Evolutionary conservation across 2,888 invertebrate species (phyloP).

Genomic region (Campoplex capitator): DNA sequence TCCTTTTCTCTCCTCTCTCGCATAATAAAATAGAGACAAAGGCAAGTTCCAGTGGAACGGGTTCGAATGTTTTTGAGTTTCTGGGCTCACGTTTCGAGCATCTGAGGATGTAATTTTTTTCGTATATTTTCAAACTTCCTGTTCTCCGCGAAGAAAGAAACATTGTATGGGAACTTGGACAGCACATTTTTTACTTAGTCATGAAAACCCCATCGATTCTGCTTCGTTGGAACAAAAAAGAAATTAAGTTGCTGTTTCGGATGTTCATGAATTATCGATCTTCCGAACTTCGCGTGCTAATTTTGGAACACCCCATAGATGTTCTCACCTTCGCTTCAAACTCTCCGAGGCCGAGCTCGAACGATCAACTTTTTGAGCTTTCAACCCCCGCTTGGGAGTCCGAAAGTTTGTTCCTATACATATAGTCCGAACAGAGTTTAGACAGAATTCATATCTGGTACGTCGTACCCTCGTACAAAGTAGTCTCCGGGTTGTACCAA

Average conservation of each 20-base stretch:
- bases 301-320: neutral
- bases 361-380: constrained; percentile 59
- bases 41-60: constrained; percentile 40
- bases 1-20: constrained; percentile 37
- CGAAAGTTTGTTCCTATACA: constrained; percentile 27
- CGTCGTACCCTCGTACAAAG: constrained; percentile 11
- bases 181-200: neutral
- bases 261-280: neutral
- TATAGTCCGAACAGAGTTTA: constrained; percentile 3
- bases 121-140: neutral
- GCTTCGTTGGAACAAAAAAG: neutral
- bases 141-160: neutral
- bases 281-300: neutral
- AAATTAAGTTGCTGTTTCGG: neutral
- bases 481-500: constrained; percentile 20
- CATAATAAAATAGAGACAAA: constrained; percentile 61
- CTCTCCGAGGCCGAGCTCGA: neutral
- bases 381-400: constrained; percentile 17
- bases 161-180: neutral
- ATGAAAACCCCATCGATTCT: neutral
- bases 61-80: constrained; percentile 12
- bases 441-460: constrained; percentile 43
- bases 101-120: neutral
- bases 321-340: neutral
- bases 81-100: constrained; percentile 5